Evolutionary conservation across 2,797 vertebrate genomes (phyloP).

Genomic region (Amblyraja radiata): DNA sequence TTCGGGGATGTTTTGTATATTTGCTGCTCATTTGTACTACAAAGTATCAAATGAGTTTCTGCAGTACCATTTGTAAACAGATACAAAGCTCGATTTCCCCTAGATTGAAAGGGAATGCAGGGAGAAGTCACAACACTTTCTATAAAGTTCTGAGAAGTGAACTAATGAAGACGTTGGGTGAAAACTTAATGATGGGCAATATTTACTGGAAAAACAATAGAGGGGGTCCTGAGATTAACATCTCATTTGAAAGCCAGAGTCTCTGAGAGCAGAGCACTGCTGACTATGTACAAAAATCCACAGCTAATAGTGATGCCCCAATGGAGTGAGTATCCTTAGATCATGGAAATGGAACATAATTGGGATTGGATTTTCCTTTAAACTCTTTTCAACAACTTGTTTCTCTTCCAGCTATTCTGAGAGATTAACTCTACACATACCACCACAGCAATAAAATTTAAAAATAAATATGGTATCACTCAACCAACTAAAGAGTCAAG

Average conservation of each 20-base stretch:
- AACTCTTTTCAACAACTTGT: background rate
- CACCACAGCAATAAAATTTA: background rate
- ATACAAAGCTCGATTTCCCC: background rate
- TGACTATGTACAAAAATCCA: too few relatives aligned
- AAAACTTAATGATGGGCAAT: background rate
- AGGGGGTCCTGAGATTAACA: background rate
- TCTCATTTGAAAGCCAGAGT: background rate
- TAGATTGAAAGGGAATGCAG: too few relatives aligned
- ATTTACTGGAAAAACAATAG: too few relatives aligned
- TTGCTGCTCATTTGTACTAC: background rate
- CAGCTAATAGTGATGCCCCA: background rate
- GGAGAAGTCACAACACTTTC: background rate
- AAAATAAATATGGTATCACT: background rate
- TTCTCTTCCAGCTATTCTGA: background rate
- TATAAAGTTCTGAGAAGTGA: background rate
- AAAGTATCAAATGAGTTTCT: background rate
- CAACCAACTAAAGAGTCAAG: background rate
- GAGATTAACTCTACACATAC: too few relatives aligned
- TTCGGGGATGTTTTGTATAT: background rate
- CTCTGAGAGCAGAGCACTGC: background rate
- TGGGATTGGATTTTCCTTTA: background rate
- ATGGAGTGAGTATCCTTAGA: background rate
- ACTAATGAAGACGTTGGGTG: background rate
- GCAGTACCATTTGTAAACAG: background rate
- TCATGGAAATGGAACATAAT: background rate